phyloP scores from a whole-genome alignment of 2,113 vertebrate species.

The Anguilla rostrata region DNA sequence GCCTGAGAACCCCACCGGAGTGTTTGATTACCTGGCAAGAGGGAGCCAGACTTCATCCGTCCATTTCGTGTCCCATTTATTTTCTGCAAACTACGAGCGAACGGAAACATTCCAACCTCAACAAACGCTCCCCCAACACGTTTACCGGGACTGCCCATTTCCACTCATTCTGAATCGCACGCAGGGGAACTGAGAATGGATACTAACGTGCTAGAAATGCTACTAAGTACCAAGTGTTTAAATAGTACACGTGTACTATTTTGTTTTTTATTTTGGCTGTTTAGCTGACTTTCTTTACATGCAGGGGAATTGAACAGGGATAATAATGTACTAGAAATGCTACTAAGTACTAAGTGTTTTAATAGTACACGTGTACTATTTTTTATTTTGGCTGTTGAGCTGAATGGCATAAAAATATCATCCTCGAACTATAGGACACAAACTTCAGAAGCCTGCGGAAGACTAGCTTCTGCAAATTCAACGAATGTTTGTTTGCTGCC shows the following conservation, averaged over 20 bases:
- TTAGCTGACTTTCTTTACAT: not conserved
- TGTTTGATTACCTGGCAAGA: not conserved
- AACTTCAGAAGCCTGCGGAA: too few species aligned
- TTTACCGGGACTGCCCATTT: not conserved
- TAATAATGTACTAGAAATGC: too few species aligned
- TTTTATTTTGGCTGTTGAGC: not conserved
- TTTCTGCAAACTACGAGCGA: not conserved
- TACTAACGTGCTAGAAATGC: not conserved
- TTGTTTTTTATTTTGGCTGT: not conserved
- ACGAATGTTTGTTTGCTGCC: too few species aligned
- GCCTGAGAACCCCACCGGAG: not conserved
- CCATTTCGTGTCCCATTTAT: not conserved
- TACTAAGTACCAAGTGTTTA: not conserved
- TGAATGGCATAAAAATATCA: not conserved
- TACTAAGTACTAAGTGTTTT: too few species aligned
- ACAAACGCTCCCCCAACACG: not conserved
- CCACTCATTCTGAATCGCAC: not conserved
- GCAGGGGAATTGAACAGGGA: too few species aligned
- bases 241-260: too few species aligned
- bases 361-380: too few species aligned
- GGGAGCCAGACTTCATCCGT: not conserved
- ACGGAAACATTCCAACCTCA: not conserved
- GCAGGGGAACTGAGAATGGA: not conserved
- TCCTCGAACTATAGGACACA: too few species aligned
- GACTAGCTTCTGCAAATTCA: too few species aligned